A percentile compares a stretch with the other conserved stretches of the same genome.
Evolutionary conservation across 2,113 vertebrate genomes (phyloP).

Genomic region (Leptobrachium ailaonicum): DNA sequence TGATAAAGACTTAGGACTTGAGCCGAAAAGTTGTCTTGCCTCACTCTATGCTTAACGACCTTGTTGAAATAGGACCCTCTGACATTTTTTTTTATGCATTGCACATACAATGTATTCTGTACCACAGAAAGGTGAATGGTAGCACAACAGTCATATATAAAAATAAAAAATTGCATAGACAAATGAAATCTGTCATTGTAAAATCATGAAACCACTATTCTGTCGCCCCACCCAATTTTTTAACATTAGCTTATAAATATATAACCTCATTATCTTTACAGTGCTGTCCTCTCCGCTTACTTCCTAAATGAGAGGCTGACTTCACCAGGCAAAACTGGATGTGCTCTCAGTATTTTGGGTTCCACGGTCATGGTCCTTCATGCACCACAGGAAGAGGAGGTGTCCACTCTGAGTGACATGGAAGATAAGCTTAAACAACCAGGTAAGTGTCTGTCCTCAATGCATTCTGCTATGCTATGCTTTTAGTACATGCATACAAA

Average conservation of each 20-base stretch:
- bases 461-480: too few species aligned
- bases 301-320: slow-evolving; percentile 81
- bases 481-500: too few species aligned
- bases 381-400: slow-evolving; percentile 77
- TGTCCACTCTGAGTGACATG: slow-evolving; percentile 75
- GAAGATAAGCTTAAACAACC: slow-evolving; percentile 80
- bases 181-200: not conserved
- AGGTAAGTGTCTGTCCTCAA: slow-evolving; percentile 61
- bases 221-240: not conserved
- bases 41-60: too few species aligned
- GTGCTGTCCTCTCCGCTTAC: slow-evolving; percentile 78
- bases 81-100: too few species aligned
- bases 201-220: not conserved
- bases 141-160: not conserved
- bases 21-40: too few species aligned
- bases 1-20: too few species aligned
- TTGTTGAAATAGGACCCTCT: too few species aligned
- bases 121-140: too few species aligned
- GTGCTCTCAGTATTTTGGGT: slow-evolving; percentile 76
- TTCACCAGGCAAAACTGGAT: slow-evolving; percentile 77
- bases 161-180: not conserved
- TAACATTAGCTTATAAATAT: not conserved
- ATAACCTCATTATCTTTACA: slow-evolving; percentile 48
- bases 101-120: too few species aligned
- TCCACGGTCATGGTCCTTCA: slow-evolving; percentile 84